Base-by-base conservation (phyloP, 1,140 invertebrate genomes). In the Bombus huntii region DNA sequence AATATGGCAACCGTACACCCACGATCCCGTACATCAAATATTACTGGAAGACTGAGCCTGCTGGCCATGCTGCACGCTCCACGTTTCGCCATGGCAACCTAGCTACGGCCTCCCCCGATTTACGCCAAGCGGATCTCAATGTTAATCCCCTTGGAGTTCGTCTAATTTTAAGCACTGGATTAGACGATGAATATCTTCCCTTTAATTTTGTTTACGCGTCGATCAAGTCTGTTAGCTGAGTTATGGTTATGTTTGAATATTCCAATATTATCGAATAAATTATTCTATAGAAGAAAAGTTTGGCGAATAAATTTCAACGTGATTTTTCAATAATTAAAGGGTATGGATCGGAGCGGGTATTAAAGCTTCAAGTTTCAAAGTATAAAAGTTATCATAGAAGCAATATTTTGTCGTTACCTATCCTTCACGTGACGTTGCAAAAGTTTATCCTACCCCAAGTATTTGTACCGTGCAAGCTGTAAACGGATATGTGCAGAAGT, bases 11-110 rank as follows among this genome's bases (percentile, higher is more conserved):
- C 88, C 89, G 88, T 92, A 90, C 88, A 92, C 81, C 77, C 83
- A 73, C 82, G 81, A 88, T 81, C 87, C 80, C 92, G 85, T 93
- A 93, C 91, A 93, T 93, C 92, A 93, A 93, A 93, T 93, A 93
- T 93, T 93, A 93, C 91, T 83, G 82, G 83, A 83, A 80, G 86
- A 53, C 79, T 22, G 72, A 80, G 42, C 77, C 28, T 72, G 53
- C 53, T 47, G 57, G 25, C 39, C 34, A 53, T 76, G 6, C 37
- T 42, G 18, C 28, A 15, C 37, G 12, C 37, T 31, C 5, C 80
- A 10, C 18, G 39, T 6, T 9, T 44, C 37, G 31, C 57, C 57
- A 34, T 25, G 68, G 57, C 28, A 70, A 44, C 53, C 39, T 0
- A 34, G 44, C 15, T 59, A 53, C 18, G 47, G 18, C 6, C 44